A percentile compares a stretch with the other conserved stretches of the same genome.
These are phyloP conservation scores for Danio aesculapii DNA, from an alignment of 2,797 vertebrate species.

Conservation along the genomic window DNA sequence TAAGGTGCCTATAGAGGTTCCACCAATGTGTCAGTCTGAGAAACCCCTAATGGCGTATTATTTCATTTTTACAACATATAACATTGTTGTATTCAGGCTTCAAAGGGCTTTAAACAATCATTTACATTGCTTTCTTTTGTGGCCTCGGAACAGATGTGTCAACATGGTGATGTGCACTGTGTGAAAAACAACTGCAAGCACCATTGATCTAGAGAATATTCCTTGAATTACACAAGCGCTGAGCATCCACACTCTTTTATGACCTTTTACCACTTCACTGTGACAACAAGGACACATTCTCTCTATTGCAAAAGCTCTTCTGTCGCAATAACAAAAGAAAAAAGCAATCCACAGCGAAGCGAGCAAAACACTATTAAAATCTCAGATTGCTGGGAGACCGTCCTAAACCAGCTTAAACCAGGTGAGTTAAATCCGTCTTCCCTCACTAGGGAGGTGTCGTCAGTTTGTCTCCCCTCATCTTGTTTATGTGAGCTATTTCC, in stretches of 20 bases:
- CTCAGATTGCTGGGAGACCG: neutral
- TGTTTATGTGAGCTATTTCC: conserved; percentile 43
- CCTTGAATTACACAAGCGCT: conserved; percentile 16
- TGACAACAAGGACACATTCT: neutral
- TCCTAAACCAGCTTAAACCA: conserved; percentile 12
- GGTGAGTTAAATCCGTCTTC: neutral
- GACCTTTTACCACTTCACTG: conserved; percentile 27
- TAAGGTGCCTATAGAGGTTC: neutral
- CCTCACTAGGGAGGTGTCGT: conserved; percentile 5
- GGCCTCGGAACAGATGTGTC: conserved; percentile 23
- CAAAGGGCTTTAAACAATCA: conserved; percentile 24
- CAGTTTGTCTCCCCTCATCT: conserved; percentile 22
- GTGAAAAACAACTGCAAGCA: conserved; percentile 28
- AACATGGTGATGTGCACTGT: conserved; percentile 4
- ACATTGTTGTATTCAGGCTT: neutral
- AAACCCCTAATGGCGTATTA: neutral
- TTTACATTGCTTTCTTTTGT: conserved; percentile 13
- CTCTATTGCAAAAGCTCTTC: conserved; percentile 3
- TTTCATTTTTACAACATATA: conserved; percentile 9
- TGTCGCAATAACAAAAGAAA: neutral
- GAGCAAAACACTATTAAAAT: neutral
- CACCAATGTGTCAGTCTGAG: neutral
- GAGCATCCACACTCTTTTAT: neutral
- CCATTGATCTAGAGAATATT: conserved; percentile 23
- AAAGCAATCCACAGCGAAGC: neutral